phyloP scores from a whole-genome alignment of 1,140 invertebrate species.

The Rhagoletis pomonella region DNA sequence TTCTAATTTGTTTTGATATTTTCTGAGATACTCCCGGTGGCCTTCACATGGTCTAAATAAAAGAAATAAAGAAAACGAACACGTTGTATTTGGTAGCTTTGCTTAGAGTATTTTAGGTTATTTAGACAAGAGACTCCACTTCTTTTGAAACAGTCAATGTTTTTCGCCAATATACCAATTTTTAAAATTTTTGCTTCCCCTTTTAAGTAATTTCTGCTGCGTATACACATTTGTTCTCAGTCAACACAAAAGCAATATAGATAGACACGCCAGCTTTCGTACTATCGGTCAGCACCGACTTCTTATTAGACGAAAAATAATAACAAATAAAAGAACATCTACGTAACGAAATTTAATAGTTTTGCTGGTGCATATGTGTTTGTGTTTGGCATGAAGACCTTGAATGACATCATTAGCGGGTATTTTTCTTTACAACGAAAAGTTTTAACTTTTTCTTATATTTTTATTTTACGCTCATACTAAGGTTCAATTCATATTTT shows the following conservation, averaged over 20 bases:
- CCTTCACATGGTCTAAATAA: neutral
- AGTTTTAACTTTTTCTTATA: neutral
- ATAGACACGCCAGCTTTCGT: neutral
- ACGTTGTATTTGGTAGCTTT: neutral
- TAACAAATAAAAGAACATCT: slow-evolving; percentile 31
- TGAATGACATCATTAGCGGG: slow-evolving; percentile 48
- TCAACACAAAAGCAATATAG: slow-evolving; percentile 30
- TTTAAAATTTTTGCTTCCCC: neutral
- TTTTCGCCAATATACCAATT: neutral
- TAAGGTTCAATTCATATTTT: too few relatives aligned
- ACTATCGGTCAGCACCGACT: slow-evolving; percentile 9
- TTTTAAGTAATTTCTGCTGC: slow-evolving; percentile 39
- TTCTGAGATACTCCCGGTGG: neutral
- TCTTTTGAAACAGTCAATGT: neutral
- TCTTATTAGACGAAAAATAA: slow-evolving; percentile 37
- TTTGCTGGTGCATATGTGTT: slow-evolving; percentile 1
- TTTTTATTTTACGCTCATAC: too few relatives aligned
- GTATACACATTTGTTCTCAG: slow-evolving; percentile 50
- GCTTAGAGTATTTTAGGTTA: neutral
- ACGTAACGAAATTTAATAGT: slow-evolving; percentile 51
- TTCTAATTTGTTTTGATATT: neutral
- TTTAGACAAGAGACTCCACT: neutral
- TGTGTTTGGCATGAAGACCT: slow-evolving; percentile 37
- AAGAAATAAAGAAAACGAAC: neutral
- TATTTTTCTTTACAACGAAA: slow-evolving; percentile 16